Evolutionary conservation across 64 coral and sea anemone species (phyloP).

Genomic region (Catalaphyllia jardinei): DNA sequence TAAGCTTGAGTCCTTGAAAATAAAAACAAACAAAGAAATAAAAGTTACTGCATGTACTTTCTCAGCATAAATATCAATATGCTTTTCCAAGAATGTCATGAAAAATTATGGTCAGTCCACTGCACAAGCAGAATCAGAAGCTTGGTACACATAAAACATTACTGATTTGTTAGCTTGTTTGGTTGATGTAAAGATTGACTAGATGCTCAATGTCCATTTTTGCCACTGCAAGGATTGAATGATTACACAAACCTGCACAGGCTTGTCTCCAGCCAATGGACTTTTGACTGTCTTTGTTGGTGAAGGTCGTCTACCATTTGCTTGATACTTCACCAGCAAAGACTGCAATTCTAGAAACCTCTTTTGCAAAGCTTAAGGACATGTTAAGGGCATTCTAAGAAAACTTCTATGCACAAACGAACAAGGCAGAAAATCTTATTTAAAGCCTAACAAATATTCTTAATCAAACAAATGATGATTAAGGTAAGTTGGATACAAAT

Average conservation of each 20-base stretch:
- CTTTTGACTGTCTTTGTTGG: not conserved
- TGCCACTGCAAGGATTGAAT: too few relatives aligned
- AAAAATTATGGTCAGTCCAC: too few relatives aligned
- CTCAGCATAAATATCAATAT: not conserved
- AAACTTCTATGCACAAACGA: not conserved
- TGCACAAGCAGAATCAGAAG: too few relatives aligned
- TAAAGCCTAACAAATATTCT: too few relatives aligned
- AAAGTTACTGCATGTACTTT: not conserved
- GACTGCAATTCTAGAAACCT: slow-evolving; percentile 65
- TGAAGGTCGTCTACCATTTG: slow-evolving; percentile 27
- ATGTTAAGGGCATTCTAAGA: not conserved
- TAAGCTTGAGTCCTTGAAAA: not conserved
- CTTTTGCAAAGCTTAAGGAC: slow-evolving; percentile 52
- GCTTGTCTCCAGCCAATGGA: not conserved
- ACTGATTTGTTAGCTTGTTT: too few relatives aligned
- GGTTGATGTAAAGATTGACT: too few relatives aligned
- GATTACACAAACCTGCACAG: not conserved
- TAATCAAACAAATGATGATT: too few relatives aligned
- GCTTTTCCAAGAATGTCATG: too few relatives aligned
- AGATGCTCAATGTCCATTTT: too few relatives aligned
- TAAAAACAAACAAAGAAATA: too few relatives aligned
- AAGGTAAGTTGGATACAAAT: slow-evolving; percentile 56
- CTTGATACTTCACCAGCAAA: slow-evolving; percentile 56
- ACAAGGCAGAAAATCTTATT: not conserved
- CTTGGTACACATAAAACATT: not conserved